Conservation (phyloP, 1,140 invertebrate genomes). For the Laupala kohalensis region DNA sequence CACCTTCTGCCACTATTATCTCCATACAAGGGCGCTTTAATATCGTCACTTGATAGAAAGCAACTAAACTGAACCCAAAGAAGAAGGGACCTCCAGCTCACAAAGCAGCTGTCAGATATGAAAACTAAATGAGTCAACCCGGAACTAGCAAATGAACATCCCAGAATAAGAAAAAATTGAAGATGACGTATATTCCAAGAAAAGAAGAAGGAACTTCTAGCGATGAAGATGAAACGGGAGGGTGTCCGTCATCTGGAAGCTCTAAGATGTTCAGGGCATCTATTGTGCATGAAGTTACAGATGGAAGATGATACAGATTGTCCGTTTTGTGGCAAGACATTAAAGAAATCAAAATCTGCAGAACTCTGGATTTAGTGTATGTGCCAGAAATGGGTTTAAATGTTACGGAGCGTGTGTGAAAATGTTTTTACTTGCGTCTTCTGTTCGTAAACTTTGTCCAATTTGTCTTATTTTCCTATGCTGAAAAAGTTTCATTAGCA, state of each 20-base stretch:
- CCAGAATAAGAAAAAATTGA: not conserved
- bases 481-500: not conserved
- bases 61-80: not conserved
- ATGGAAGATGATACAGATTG: not conserved
- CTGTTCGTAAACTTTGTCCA: not conserved
- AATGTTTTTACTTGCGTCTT: constrained; percentile 4
- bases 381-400: constrained; percentile 4
- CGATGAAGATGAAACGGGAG: not conserved
- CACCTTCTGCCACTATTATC: constrained; percentile 1
- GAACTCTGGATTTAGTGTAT: constrained; percentile 1
- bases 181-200: not conserved
- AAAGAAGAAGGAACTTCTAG: not conserved
- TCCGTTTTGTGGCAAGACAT: constrained; percentile 2
- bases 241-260: not conserved
- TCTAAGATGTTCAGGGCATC: not conserved
- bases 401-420: not conserved
- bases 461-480: not conserved
- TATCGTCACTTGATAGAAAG: not conserved
- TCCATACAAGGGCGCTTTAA: constrained; percentile 3
- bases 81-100: not conserved
- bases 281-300: not conserved
- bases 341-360: constrained; percentile 2
- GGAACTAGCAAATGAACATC: constrained; percentile 5
- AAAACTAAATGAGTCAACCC: not conserved
- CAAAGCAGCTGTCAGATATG: not conserved